These are phyloP conservation scores for Tragelaphus imberbis DNA, from an alignment of 2,113 vertebrate species.

Conservation along the genomic window DNA sequence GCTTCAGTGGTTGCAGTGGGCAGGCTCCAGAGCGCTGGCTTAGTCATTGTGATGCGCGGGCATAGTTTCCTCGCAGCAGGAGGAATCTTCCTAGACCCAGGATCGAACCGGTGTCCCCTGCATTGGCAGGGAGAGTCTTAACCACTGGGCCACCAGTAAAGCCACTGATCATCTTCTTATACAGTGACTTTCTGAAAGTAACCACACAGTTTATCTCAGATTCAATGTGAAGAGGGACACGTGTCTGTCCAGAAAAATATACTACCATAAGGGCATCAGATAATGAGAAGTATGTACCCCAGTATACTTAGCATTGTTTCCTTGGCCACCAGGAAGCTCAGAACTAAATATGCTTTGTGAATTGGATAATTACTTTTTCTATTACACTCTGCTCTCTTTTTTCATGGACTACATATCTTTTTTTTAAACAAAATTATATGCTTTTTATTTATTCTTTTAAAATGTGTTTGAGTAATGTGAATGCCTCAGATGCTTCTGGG, in stretches of 20 bases:
- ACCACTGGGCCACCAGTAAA: neutral
- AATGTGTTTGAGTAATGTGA: neutral
- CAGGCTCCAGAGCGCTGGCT: neutral
- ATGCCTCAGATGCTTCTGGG: neutral
- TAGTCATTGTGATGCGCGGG: rapidly evolving
- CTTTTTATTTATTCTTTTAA: neutral
- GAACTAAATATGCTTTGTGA: neutral
- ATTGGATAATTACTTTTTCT: neutral
- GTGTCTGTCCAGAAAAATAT: neutral
- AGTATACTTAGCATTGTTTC: neutral
- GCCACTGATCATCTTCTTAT: neutral
- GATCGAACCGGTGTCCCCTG: neutral
- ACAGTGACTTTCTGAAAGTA: neutral
- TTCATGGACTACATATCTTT: neutral
- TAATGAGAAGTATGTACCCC: neutral
- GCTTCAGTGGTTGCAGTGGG: neutral
- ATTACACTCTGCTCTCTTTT: neutral
- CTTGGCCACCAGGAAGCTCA: conserved; percentile 36
- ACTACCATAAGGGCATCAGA: neutral
- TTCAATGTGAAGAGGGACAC: neutral
- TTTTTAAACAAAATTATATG: neutral
- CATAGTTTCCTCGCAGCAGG: neutral
- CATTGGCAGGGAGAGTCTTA: neutral
- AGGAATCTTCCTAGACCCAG: neutral
- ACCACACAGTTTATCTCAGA: neutral